Conservation (phyloP, 2,797 vertebrate species). For the Cyprinodon diabolis region DNA sequence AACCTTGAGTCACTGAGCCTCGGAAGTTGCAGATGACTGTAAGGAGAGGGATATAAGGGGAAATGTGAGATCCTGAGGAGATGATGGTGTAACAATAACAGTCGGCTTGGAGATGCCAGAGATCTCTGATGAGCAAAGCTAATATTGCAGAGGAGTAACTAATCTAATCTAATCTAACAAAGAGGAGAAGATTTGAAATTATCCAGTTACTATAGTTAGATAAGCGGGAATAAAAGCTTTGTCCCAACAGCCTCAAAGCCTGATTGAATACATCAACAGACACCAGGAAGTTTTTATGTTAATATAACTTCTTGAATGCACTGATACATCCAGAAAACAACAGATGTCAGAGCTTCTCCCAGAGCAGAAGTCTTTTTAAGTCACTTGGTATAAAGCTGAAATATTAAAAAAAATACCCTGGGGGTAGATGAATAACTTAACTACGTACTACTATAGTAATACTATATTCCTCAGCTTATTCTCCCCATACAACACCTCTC, state of each 20-base stretch:
- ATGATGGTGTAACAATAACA: neutral
- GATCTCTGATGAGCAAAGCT: neutral
- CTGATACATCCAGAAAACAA: constrained; percentile 26
- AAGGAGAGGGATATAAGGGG: constrained; percentile 10
- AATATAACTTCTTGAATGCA: constrained; percentile 34
- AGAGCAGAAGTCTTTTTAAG: neutral
- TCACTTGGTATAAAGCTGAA: neutral
- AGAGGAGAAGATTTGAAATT: neutral
- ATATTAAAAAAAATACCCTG: constrained; percentile 5
- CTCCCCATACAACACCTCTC: neutral
- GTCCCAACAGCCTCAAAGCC: constrained; percentile 7
- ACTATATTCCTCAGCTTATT: neutral
- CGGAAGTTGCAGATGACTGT: constrained; percentile 92
- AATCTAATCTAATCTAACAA: too few relatives aligned
- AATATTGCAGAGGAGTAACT: neutral
- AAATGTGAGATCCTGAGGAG: neutral
- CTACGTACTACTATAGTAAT: constrained; percentile 1
- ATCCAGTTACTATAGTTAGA: neutral
- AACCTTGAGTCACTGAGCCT: constrained; percentile 87
- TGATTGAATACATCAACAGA: constrained; percentile 15
- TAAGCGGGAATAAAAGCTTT: too few relatives aligned
- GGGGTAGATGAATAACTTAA: constrained; percentile 6
- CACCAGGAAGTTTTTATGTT: constrained; percentile 14
- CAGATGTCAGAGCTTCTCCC: constrained; percentile 14
- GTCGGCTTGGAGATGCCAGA: neutral